Base-by-base conservation (phyloP, 37 sponge, comb jelly and placozoan species). In the Agelas oroides region DNA sequence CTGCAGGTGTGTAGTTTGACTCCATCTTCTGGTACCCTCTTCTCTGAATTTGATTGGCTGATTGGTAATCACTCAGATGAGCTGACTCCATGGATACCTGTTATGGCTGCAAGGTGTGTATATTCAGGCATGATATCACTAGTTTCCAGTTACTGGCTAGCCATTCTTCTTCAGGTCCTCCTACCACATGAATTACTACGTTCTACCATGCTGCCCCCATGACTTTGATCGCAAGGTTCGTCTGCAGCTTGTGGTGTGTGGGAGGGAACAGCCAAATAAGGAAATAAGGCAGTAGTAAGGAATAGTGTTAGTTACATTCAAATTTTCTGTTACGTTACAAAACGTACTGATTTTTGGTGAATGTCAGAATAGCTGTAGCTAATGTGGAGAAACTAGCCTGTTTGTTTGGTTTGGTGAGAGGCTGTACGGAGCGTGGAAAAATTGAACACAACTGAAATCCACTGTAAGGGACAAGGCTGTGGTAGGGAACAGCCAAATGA, bases 51-150 rank as follows among this genome's bases (percentile, higher is more conserved):
- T 71, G 97, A 97, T 79, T 99, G 99, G 99, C 37, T 99, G 55
- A 85, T 99, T 56, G 99, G 99, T 1, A 99, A 99, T 84, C 99
- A 99, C 79, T 95, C 92, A 3, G 99, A 99, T 86, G 99, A 99
- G 74, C 95, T 99, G 38, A 99, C 99, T 13, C 99, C 99, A 57
- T 99, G 99, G 99, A 86, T 99, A 28, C 97, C 99, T 16, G 74
- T 93, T 30, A 95, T 99, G 60, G 92, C 99, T 23, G 91, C 92
- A 0, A 90, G 92, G 94, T 87, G 62, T n/a, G n/a, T n/a, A n/a
- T 82, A 12, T 38, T 58, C 40, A 15, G 18, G 18, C 18, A 18
- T 56, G 17, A 15, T 21, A 40, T 71, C 54, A 64, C 12, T 5
- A 25, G n/a, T 41, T n/a, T 71, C 58, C 25, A 24, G 33, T 36